phyloP scores from a whole-genome alignment of 2,797 vertebrate species.

The Ispidina lecontei region DNA sequence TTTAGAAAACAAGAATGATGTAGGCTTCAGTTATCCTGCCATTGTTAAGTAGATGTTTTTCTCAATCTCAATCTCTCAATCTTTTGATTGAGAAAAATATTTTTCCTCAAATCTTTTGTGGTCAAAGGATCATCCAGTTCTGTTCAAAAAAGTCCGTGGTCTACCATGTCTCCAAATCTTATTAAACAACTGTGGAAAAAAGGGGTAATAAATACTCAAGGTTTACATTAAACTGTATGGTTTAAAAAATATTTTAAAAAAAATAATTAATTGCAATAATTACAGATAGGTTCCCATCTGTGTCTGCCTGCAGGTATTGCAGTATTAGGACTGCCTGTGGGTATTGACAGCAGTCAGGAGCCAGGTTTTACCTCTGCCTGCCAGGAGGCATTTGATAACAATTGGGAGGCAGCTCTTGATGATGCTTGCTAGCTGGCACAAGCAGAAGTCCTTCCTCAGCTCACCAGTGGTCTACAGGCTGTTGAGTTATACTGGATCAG shows the following conservation, averaged over 20 bases:
- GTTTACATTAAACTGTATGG: not conserved
- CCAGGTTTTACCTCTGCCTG: conserved; percentile 15
- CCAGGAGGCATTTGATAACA: not conserved
- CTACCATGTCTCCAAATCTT: not conserved
- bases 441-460: not conserved
- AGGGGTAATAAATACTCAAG: not conserved
- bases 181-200: not conserved
- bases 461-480: not conserved
- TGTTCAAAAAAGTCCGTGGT: not conserved
- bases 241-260: not conserved
- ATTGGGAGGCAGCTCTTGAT: not conserved
- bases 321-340: not conserved
- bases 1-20: not conserved
- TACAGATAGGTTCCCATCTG: not conserved
- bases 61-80: no score
- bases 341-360: not conserved
- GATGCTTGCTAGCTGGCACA: not conserved
- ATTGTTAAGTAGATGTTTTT: not conserved
- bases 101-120: not conserved
- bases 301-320: not conserved
- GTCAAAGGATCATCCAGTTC: not conserved
- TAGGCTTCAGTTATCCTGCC: not conserved
- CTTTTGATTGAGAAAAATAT: no score
- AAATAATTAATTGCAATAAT: not conserved
- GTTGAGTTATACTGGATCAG: not conserved